These are phyloP conservation scores for Pachyuromys duprasi DNA, from an alignment of 2,797 vertebrate genomes.

Conservation along the genomic window DNA sequence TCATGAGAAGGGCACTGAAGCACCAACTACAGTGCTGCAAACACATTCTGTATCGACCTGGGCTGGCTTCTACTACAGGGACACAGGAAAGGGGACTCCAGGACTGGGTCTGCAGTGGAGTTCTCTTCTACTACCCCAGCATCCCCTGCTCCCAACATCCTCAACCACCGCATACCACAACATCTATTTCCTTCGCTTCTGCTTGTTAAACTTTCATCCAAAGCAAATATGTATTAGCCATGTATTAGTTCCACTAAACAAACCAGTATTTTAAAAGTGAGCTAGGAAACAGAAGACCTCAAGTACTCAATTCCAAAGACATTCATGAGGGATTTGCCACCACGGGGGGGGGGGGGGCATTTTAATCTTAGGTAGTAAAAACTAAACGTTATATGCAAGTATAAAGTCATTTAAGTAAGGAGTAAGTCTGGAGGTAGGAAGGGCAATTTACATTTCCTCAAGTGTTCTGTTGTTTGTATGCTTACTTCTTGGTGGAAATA, in stretches of 20 bases:
- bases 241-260: background rate
- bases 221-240: background rate
- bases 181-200: no score
- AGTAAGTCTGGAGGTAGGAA: background rate
- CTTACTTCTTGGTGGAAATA: background rate
- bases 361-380: background rate
- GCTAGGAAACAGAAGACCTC: background rate
- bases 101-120: accelerated
- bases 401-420: background rate
- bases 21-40: accelerated
- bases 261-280: background rate
- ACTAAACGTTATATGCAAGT: background rate
- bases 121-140: background rate
- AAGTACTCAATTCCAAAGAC: background rate
- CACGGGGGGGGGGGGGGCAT: background rate
- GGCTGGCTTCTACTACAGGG: background rate
- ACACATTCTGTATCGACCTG: no score
- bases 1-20: background rate
- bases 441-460: accelerated
- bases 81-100: no score
- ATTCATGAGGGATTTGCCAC: background rate
- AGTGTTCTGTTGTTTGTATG: background rate
- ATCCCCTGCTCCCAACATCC: accelerated
- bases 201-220: background rate
- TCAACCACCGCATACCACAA: accelerated